Base-by-base conservation (phyloP, 1,140 invertebrate species). In the Anagrus nilaparvatae region DNA sequence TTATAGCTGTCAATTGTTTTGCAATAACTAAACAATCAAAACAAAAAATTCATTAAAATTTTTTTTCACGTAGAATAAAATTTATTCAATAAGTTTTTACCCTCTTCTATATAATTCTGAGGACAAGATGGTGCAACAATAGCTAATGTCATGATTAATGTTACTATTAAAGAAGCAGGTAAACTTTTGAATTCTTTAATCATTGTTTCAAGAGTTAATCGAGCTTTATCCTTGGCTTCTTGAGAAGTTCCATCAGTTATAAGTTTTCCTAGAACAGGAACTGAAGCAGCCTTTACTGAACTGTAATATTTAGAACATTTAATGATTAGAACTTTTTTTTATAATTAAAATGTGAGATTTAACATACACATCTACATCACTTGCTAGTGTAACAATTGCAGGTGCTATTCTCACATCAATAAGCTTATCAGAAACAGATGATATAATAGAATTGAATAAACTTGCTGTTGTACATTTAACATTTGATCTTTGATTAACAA, bases 121-220 rank as follows among this genome's bases (percentile, higher is more conserved):
- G 70, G 66, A 47, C 70, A 74, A 42, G 61, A 60, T 8, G 72
- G 61, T 17, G 71, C 68, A 31, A 77, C 67, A 32, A 60, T 54
- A 2, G 72, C 69, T 23, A 77, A 54, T 4, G 73, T 72, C 6
- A 64, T 60, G 9, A 76, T 63, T 6, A 76, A 50, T 29, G 73
- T 65, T 31, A 71, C 49, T 4, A 69, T 54, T 25, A 74, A 55
- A 23, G 55, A 49, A 40, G 65, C 53, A 39, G 69, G 66, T 17
- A 63, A 33, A 25, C 55, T 56, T 21, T 60, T 56, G 23, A 58
- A 49, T 25, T 67, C 61, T 41, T 57, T 56, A 14, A 58, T 53
- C 28, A 82, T 78, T 4, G 71, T 75, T 60, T 82, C 78, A n/a
- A 84, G 58, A 51, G 83, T 80, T 58, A 83, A 71, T 51, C 79